phyloP scores from a whole-genome alignment of 1,140 invertebrate genomes.

The Macrostomum lignano region DNA sequence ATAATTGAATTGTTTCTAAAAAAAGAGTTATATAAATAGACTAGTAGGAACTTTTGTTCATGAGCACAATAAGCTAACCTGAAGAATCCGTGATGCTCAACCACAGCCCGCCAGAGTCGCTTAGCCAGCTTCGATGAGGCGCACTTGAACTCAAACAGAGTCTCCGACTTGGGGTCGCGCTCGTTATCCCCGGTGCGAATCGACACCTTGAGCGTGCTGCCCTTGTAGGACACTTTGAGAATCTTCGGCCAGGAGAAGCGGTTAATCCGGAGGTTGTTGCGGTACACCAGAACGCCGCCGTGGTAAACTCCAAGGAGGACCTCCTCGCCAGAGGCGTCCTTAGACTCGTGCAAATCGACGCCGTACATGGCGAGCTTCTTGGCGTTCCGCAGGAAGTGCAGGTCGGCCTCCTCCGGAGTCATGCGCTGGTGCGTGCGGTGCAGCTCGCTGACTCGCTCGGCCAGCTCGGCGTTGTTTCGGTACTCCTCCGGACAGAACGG shows the following conservation, averaged over 20 bases:
- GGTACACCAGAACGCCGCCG: not conserved
- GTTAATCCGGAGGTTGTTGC: not conserved
- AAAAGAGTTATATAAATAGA: not conserved
- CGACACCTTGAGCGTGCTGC: not conserved
- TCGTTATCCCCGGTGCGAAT: slow-evolving; percentile 4
- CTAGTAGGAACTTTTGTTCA: too few relatives aligned
- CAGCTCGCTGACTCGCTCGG: too few relatives aligned
- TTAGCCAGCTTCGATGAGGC: not conserved
- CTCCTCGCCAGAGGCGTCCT: slow-evolving; percentile 1
- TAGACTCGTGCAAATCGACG: slow-evolving; percentile 44
- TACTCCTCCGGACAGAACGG: too few relatives aligned
- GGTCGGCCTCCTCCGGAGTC: slow-evolving; percentile 70
- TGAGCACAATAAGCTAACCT: too few relatives aligned
- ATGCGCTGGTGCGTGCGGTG: too few relatives aligned
- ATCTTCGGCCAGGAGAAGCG: slow-evolving; percentile 2
- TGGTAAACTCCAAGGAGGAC: slow-evolving; percentile 2
- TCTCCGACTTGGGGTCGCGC: not conserved
- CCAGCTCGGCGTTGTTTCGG: too few relatives aligned
- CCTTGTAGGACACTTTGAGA: slow-evolving; percentile 3
- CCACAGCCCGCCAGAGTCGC: not conserved
- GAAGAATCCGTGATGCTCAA: slow-evolving; percentile 5
- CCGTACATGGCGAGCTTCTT: slow-evolving; percentile 83
- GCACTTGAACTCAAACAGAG: not conserved
- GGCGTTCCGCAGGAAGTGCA: slow-evolving; percentile 72
- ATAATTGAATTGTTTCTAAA: not conserved